Evolutionary conservation across 2,113 vertebrate genomes (phyloP).

Genomic region (Cnemophilus loriae): DNA sequence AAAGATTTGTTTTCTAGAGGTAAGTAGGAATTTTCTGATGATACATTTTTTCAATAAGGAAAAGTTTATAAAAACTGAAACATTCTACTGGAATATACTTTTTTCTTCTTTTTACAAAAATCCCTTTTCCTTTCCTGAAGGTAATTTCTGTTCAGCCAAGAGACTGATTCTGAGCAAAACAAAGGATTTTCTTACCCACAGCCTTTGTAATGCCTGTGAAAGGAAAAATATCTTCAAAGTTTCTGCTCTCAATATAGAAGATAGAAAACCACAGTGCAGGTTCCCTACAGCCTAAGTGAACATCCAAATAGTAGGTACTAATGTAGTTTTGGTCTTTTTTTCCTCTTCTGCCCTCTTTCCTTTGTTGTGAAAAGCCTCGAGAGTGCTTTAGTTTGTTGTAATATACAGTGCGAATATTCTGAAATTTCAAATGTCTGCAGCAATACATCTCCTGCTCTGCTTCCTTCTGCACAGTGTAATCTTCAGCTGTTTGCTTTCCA

Average conservation of each 20-base stretch:
- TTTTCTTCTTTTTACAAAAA: not conserved
- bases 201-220: not conserved
- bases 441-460: not conserved
- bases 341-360: not conserved
- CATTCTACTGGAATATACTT: not conserved
- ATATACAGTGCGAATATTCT: not conserved
- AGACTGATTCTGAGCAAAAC: not conserved
- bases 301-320: not conserved
- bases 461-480: not conserved
- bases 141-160: not conserved
- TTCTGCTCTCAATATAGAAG: not conserved
- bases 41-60: not conserved
- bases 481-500: not conserved
- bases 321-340: not conserved
- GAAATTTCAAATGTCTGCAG: not conserved
- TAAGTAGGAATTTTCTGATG: not conserved
- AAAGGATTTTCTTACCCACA: not conserved
- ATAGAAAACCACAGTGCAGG: not conserved
- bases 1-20: not conserved
- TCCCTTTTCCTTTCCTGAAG: not conserved
- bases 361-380: not conserved
- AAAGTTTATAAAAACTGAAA: not conserved
- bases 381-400: not conserved
- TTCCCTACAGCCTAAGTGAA: not conserved
- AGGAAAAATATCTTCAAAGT: not conserved